Conservation (phyloP, 1,140 invertebrate species). For the Drosophila busckii region DNA sequence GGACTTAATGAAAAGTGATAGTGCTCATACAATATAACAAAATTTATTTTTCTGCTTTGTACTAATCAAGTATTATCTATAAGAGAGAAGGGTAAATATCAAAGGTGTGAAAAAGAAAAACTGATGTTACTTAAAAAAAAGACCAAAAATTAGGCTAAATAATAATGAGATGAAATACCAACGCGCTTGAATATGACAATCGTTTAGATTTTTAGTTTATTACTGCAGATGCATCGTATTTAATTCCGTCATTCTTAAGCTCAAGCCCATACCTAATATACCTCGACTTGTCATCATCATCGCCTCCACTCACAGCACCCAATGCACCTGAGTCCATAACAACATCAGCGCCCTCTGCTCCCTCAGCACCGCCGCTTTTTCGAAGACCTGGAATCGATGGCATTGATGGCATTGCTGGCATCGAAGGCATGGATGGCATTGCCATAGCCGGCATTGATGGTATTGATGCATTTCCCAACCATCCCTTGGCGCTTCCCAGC, state of each 20-base stretch:
- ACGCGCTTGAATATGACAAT: constrained; percentile 36
- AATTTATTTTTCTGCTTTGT: no score
- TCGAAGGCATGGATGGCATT: constrained; percentile 77
- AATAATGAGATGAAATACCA: constrained; percentile 31
- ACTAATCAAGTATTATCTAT: no score
- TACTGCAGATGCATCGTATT: constrained; percentile 51
- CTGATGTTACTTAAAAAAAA: no score
- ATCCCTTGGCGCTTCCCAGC: constrained; percentile 90
- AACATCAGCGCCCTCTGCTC: constrained; percentile 76
- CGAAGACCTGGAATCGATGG: constrained; percentile 84
- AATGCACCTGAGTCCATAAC: constrained; percentile 79
- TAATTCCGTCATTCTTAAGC: constrained; percentile 78
- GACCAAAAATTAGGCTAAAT: constrained; percentile 25
- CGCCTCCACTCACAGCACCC: constrained; percentile 83
- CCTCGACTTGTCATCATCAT: constrained; percentile 91
- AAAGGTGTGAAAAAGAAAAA: background rate
- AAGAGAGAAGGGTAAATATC: background rate
- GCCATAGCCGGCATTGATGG: constrained; percentile 77
- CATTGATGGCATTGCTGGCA: constrained; percentile 79
- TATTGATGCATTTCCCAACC: constrained; percentile 81
- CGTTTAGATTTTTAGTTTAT: constrained; percentile 25
- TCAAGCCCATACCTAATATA: constrained; percentile 83
- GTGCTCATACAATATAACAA: no score
- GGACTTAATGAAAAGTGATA: no score
- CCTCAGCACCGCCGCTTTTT: constrained; percentile 80